Base-by-base conservation (phyloP, 2,797 vertebrate genomes). In the Amblyraja radiata region DNA sequence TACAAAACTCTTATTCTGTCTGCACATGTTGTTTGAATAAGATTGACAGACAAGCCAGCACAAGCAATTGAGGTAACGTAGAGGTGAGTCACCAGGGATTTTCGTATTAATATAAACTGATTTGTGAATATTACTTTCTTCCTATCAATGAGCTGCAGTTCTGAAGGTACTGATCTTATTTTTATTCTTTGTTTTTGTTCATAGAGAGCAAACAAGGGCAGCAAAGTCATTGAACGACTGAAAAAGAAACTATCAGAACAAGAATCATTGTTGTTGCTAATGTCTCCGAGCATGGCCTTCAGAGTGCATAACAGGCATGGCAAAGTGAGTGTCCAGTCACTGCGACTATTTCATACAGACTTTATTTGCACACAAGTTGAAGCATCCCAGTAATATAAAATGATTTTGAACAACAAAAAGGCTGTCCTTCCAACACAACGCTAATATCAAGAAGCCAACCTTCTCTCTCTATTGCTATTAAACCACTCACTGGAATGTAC, bases 211-310 rank as follows among this genome's bases (percentile, higher is more conserved):
- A 98, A 97, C 94, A 99, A 99, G 94, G 98, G 97, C 94, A 95
- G 97, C 94, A 98, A 98, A 88, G 97, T 95, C 91, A 95, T 98
- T 0, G 98, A 99, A 94, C 96, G 98, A 16, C 95, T 99, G 95
- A 98, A 96, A 96, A 99, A 99, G 96, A 99, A 99, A 95, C 96
- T 99, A 1, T 97, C 97, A 0, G 98, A 99, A 90, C 98, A 99
- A 94, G 98, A 99, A 93, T 99, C 98, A 0, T 95, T 99, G 94
- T 96, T 99, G 1, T 96, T 99, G 32, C 96, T 99, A 93, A 98
- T 97, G 97, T 99, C 98, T 0, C 98, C 98, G 71, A 98, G 95
- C 96, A 99, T 98, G 97, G 98, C 98, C 0, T 99, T 99, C 96
- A 95, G 97, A 16, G 98, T 98, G 0, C 97, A 98, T 94, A 99